phyloP scores from a whole-genome alignment of 2,888 invertebrate species.

The Fragum whitleyi region DNA sequence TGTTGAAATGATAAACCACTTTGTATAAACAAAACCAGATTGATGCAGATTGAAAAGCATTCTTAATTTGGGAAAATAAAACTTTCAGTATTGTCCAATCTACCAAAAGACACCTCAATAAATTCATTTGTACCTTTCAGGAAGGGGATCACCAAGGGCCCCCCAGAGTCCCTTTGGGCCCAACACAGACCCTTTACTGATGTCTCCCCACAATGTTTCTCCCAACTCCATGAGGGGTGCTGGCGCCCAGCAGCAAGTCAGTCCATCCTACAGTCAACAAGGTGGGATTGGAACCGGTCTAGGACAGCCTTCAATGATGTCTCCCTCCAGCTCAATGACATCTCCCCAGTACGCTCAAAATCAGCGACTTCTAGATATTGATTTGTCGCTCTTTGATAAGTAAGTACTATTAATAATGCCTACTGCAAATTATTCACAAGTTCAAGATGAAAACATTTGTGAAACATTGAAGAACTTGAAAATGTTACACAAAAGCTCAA shows the following conservation, averaged over 20 bases:
- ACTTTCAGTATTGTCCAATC: too few species aligned
- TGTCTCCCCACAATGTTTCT: conserved; percentile 79
- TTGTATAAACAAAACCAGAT: too few species aligned
- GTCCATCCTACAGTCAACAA: conserved; percentile 75
- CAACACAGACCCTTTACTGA: conserved; percentile 78
- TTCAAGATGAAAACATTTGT: too few species aligned
- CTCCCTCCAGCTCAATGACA: conserved; percentile 38
- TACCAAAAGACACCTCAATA: too few species aligned
- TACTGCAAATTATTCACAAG: too few species aligned
- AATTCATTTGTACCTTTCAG: conserved; percentile 65
- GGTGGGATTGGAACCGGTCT: conserved; percentile 26
- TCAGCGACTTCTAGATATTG: conserved; percentile 67
- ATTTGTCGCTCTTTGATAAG: conserved; percentile 64
- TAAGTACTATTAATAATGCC: too few species aligned
- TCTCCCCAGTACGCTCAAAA: conserved; percentile 57
- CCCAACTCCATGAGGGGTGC: conserved; percentile 72
- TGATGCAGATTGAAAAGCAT: too few species aligned
- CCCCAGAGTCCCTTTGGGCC: conserved; percentile 78
- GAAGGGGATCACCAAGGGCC: conserved; percentile 77
- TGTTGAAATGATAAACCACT: too few species aligned
- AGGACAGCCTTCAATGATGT: conserved; percentile 37
- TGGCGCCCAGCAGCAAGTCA: conserved; percentile 67
- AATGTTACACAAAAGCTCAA: conserved; percentile 39
- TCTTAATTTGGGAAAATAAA: too few species aligned
- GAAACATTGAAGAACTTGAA: too few species aligned